These are phyloP conservation scores for Scaptomyza montana DNA, from an alignment of 1,140 invertebrate genomes.

Conservation along the genomic window DNA sequence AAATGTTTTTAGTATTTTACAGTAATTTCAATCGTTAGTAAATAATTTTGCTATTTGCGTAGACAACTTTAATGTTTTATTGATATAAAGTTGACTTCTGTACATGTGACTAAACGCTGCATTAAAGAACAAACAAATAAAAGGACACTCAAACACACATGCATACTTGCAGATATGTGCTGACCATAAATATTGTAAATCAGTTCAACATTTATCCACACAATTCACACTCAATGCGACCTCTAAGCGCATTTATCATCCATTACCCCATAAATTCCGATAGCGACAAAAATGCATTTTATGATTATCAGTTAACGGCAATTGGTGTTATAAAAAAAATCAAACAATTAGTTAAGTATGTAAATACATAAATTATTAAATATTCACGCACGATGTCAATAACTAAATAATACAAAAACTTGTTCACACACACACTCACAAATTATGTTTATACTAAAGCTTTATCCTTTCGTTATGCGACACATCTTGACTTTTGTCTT, in stretches of 20 bases:
- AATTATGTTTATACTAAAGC: too few species aligned
- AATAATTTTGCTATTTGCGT: neutral
- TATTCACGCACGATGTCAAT: neutral
- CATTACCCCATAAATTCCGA: constrained; percentile 41
- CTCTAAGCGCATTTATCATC: constrained; percentile 69
- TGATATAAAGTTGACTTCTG: constrained; percentile 10
- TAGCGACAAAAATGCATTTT: constrained; percentile 66
- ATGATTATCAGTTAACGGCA: constrained; percentile 72
- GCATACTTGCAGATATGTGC: constrained; percentile 5
- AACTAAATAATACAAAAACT: neutral
- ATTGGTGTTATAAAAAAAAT: constrained; percentile 50
- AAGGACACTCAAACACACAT: neutral
- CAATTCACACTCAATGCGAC: constrained; percentile 75
- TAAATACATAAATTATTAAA: constrained; percentile 3
- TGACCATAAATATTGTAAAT: constrained; percentile 72
- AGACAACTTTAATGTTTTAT: neutral
- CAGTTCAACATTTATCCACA: constrained; percentile 70
- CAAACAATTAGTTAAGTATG: neutral
- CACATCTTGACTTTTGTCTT: neutral
- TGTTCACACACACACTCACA: neutral
- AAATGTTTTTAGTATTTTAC: neutral
- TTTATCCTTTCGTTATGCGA: neutral
- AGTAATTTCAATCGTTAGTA: neutral
- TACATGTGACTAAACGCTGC: constrained; percentile 6
- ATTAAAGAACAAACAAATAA: neutral